Base-by-base conservation (phyloP, 92 coral and sea anemone genomes). In the Montipora capitata region DNA sequence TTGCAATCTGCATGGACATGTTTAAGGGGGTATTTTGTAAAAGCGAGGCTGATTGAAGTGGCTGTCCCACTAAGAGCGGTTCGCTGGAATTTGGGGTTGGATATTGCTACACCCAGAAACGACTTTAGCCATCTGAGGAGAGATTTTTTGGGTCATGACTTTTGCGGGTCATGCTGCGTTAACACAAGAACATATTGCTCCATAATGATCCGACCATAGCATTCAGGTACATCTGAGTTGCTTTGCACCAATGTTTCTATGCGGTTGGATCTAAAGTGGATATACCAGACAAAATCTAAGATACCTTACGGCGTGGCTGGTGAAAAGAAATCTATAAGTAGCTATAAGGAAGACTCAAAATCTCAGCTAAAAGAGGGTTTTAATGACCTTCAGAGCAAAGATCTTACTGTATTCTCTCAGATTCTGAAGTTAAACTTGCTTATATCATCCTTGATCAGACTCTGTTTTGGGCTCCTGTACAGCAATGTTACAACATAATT, bases 371-470 rank as follows among this genome's bases (percentile, higher is more conserved):
- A 75, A 5, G 3, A 16, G 41, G n/a, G 64, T 7, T 51, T 15
- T 45, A 75, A 75, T 75, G 41, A 6, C 41, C 41, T 75, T 75
- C 12, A 75, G 4, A 49, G 65, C 79, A 75, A 75, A 75, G 79
- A 49, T 75, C 79, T 48, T 5, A 5, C 2, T 9, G 10, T 58
- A 11, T 15, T 76, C 67, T 76, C 5, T 18, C 68, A 56, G 80
- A 56, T 20, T 7, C 43, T 54, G 48, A 76, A 76, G 80, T 76
- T 2, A 54, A 76, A 76, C 67, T 5, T 51, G 80, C 80, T 40
- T 65, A 66, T 76, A 52, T 76, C 67, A 39, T 27, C 42, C 67
- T 76, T 35, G 1, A 40, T 39, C 38, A 40, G 18, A 20, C 80
- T 5, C 40, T 76, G 64, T 58, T 58, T 58, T 58, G 20, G 11